Evolutionary conservation across 2,113 vertebrate genomes (phyloP), one percentile per base, ranked within the genome.

Genomic region (Anseranas semipalmata): DNA sequence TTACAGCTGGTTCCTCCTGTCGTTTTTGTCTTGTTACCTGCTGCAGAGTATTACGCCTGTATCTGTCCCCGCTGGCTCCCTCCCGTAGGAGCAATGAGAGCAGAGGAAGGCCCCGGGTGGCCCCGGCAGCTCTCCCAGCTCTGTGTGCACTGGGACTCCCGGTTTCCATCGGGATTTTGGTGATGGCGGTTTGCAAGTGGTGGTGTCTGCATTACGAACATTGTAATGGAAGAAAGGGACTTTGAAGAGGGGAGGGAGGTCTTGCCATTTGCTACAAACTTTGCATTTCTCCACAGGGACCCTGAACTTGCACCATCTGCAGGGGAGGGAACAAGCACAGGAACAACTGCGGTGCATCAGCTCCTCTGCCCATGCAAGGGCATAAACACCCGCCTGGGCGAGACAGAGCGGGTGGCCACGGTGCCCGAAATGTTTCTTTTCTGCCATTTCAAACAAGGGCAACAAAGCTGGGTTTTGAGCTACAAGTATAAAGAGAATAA

Each of bases 91-190:
- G 25, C n/a, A 14, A 14, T 7, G 16, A 43, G 41, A 53, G 56
- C 35, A 66, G 43, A 56, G 22, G 41, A 45, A 35, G 80, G 46
- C 48, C 33, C 41, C 32, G 56, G 46, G 9, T 19, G 66, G 83
- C 30, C 3, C 10, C 7, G 5, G 56, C 62, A 7, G 37, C 32
- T 75, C 13, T 0, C 62, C 25, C 74, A 50, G 72, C 74, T 35
- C 55, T 48, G 33, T 2, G 1, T 56, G 28, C 59, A 66, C 19
- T 22, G 25, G 27, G n/a, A 11, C 32, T 50, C 12, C 65, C 39
- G 45, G 0, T 45, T 22, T 28, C 9, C 70, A 3, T 1, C 6
- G 17, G 43, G 12, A 1, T 45, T 80, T 7, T 72, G 19, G 0
- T 52, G 50, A 0, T 7, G 53, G 1, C 18, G 65, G 33, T 33